Evolutionary conservation across 2,888 invertebrate species (phyloP).

Genomic region (Cephalotes varians): DNA sequence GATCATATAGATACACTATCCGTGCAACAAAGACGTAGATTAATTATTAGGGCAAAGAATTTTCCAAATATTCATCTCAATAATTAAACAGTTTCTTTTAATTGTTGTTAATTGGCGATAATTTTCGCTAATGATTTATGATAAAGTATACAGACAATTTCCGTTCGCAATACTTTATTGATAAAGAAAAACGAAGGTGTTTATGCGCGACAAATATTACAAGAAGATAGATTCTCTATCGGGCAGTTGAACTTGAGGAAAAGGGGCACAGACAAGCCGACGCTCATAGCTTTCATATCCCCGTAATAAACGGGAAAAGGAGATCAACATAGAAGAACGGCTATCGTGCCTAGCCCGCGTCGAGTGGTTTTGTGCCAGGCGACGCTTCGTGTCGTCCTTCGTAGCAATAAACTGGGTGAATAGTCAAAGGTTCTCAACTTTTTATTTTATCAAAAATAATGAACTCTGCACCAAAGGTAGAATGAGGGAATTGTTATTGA

Average conservation of each 20-base stretch:
- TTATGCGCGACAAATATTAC: background rate
- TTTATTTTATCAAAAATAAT: conserved; percentile 68
- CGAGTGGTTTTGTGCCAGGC: conserved; percentile 82
- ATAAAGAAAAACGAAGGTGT: background rate
- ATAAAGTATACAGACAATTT: background rate
- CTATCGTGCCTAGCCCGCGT: conserved; percentile 81
- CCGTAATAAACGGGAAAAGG: conserved; percentile 72
- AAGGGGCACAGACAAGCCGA: conserved; percentile 12
- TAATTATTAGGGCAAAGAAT: background rate
- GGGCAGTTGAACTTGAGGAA: conserved; percentile 48
- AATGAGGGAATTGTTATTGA: conserved; percentile 40
- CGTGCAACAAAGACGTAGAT: background rate
- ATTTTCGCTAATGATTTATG: background rate
- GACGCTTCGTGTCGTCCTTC: conserved; percentile 76
- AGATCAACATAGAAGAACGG: conserved; percentile 59
- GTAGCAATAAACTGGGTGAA: conserved; percentile 79
- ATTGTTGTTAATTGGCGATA: background rate
- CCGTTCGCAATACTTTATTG: background rate
- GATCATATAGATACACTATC: background rate
- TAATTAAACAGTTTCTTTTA: background rate
- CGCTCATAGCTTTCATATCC: conserved; percentile 61
- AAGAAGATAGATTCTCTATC: background rate
- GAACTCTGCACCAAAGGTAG: conserved; percentile 51
- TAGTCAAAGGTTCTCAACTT: conserved; percentile 79
- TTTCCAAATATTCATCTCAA: background rate